Percentiles rank a stretch among this genome's conserved stretches.
These are phyloP conservation scores for Leptinotarsa tumamoca DNA, from an alignment of 2,888 invertebrate genomes.

Conservation along the genomic window DNA sequence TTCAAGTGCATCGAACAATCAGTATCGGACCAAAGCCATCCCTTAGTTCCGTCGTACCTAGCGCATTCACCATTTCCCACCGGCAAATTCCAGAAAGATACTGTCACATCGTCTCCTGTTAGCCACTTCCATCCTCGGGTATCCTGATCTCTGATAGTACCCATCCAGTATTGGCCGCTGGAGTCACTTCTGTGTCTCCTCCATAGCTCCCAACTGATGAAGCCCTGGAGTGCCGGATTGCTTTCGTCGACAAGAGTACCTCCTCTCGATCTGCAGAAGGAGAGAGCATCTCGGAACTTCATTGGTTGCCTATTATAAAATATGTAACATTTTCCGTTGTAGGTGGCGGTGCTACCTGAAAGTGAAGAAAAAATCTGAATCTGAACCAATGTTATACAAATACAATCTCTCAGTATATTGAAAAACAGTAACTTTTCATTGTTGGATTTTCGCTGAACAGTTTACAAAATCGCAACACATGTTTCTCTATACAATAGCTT, in stretches of 20 bases:
- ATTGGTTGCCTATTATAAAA: slow-evolving; percentile 90
- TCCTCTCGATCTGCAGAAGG: slow-evolving; percentile 84
- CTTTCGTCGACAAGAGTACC: slow-evolving; percentile 90
- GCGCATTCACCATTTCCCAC: slow-evolving; percentile 88
- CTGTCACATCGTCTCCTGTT: slow-evolving; percentile 86
- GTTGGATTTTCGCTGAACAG: no score
- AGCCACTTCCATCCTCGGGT: slow-evolving; percentile 86
- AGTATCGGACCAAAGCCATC: slow-evolving; percentile 95
- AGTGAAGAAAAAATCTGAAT: neutral
- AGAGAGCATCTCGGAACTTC: slow-evolving; percentile 82
- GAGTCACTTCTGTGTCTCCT: slow-evolving; percentile 89
- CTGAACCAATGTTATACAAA: no score
- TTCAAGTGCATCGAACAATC: slow-evolving; percentile 86
- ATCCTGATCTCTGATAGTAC: slow-evolving; percentile 81
- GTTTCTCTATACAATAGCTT: no score
- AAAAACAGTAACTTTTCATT: no score
- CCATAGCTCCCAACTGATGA: slow-evolving; percentile 95
- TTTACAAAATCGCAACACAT: no score
- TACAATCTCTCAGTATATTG: no score
- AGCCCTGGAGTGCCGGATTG: slow-evolving; percentile 90
- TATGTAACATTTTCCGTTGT: slow-evolving; percentile 95
- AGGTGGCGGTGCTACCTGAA: slow-evolving; percentile 84
- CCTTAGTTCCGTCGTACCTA: slow-evolving; percentile 90
- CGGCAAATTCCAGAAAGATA: slow-evolving; percentile 93
- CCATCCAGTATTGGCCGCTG: slow-evolving; percentile 95